Evolutionary conservation across 2,888 invertebrate genomes (phyloP).

Genomic region (Spodoptera littoralis): DNA sequence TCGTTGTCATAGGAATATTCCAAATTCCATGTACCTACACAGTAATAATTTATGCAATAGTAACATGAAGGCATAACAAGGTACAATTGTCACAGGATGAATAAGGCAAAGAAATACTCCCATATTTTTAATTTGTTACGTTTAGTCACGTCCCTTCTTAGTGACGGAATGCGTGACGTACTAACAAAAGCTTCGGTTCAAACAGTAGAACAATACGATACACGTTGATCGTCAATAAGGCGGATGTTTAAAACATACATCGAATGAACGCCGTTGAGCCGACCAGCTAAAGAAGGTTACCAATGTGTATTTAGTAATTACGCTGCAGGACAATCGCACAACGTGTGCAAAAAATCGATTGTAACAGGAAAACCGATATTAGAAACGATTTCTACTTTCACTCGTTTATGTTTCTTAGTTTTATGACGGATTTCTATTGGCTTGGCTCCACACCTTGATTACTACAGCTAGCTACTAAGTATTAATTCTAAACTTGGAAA

Average conservation of each 20-base stretch:
- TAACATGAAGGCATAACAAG: too few relatives aligned
- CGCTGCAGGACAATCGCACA: background rate
- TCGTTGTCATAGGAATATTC: too few relatives aligned
- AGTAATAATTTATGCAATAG: too few relatives aligned
- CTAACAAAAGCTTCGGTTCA: constrained; percentile 7
- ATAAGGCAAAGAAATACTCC: background rate
- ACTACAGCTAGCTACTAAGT: background rate
- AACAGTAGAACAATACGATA: constrained; percentile 11
- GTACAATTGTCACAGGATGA: background rate
- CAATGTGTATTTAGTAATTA: constrained; percentile 4
- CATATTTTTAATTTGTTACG: too few relatives aligned
- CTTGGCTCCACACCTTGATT: constrained; percentile 9
- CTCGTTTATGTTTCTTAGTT: constrained; percentile 23
- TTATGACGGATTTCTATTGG: constrained; percentile 30
- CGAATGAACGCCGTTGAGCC: constrained; percentile 1
- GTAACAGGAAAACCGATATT: constrained; percentile 28
- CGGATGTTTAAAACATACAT: constrained; percentile 10
- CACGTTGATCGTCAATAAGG: constrained; percentile 14
- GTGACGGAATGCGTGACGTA: constrained; percentile 15
- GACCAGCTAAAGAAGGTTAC: constrained; percentile 6
- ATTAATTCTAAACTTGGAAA: constrained; percentile 8
- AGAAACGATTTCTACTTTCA: constrained; percentile 44
- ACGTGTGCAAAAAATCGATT: background rate
- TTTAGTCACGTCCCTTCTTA: constrained; percentile 15
- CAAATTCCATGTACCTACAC: too few relatives aligned